Base-by-base conservation (phyloP, 2,113 vertebrate species). In the Tachuris rubrigastra region DNA sequence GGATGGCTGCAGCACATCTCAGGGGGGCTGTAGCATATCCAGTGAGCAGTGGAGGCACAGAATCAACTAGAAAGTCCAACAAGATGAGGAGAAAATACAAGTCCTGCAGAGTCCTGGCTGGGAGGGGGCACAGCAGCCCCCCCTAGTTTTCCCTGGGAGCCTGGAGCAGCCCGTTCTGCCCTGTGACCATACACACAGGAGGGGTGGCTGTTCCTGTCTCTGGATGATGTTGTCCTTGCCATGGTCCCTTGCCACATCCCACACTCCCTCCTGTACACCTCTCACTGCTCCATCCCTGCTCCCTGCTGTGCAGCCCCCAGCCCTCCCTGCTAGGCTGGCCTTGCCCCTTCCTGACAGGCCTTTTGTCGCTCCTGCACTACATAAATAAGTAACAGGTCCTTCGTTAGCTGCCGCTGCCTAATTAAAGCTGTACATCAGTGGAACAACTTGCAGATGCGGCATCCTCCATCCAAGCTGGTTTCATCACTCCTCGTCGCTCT, bases 351-450 rank as follows among this genome's bases (percentile, higher is more conserved):
- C 89, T 49, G 39, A 50, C 76, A 6, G 83, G 65, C 52, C 33
- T 81, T 92, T 68, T 75, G 52, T 93, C 3, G 6, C 76, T 95
- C 75, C 89, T 31, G 24, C 2, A 14, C 76, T 31, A 25, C 92
- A 88, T 95, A 86, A 96, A 97, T 96, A 95, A 96, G 63, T 92
- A 95, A 94, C 56, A 3, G 63, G 75, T 90, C 93, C 93, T 97
- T 96, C 72, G 50, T 97, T 97, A 92, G 91, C 58, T 91, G 91
- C 91, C 49, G n/a, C 84, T 49, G 90, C 75, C 95, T 97, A 96
- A 97, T 97, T 97, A 97, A 97, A 97, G 94, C 96, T 94, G 92
- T 97, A 96, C 93, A 96, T 97, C 97, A 97, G 90, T 60, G 78
- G 80, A 96, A 93, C 93, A 92, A 88, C 95, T 88, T 87, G 89